These are phyloP conservation scores for Acromyrmex heyeri DNA, from an alignment of 1,140 invertebrate species.

Conservation along the genomic window DNA sequence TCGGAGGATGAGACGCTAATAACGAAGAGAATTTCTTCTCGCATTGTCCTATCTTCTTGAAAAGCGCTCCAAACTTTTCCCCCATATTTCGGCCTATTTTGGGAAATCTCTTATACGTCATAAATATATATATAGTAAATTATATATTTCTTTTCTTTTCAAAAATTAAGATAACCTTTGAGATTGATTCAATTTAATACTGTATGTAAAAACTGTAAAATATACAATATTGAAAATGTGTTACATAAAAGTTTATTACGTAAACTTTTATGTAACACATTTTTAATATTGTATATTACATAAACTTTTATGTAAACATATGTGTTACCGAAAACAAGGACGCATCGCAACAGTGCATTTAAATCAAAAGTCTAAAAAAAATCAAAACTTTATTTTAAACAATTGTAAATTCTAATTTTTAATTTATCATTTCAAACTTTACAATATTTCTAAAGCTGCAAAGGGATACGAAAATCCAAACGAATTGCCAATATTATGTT, in stretches of 20 bases:
- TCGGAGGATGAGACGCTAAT: slow-evolving; percentile 6
- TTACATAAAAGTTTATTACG: background rate
- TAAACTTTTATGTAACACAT: too few relatives aligned
- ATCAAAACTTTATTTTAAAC: background rate
- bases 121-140: too few relatives aligned
- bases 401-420: background rate
- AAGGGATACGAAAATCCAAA: background rate
- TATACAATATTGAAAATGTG: background rate
- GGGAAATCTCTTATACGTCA: background rate
- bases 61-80: background rate
- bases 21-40: slow-evolving; percentile 20
- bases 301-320: too few relatives aligned
- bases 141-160: background rate
- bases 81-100: background rate
- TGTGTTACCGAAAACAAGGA: too few relatives aligned
- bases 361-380: background rate
- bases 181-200: background rate
- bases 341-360: background rate
- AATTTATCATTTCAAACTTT: background rate
- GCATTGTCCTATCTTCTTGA: background rate
- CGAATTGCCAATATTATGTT: background rate
- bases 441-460: background rate
- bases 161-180: background rate
- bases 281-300: too few relatives aligned
- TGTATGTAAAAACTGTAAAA: background rate